Conservation (phyloP, 2,888 invertebrate genomes). For the Allacma fusca region DNA sequence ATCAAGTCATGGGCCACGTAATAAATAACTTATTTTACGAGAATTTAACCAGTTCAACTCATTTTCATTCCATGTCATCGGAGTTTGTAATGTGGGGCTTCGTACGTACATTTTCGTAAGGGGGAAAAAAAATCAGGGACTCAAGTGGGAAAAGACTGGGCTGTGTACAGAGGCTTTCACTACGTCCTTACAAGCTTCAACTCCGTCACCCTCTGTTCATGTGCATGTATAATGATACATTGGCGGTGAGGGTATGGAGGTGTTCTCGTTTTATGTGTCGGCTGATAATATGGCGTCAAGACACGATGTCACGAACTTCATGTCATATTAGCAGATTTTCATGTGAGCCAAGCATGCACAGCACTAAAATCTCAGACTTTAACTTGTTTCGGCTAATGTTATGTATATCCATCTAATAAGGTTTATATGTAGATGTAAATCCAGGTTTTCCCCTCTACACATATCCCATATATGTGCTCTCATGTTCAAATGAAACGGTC, state of each 20-base stretch:
- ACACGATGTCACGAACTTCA: slow-evolving; percentile 39
- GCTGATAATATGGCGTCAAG: slow-evolving; percentile 36
- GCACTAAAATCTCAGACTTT: background rate
- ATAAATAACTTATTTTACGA: slow-evolving; percentile 13
- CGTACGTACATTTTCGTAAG: no score
- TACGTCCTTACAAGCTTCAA: background rate
- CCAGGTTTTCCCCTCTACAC: background rate
- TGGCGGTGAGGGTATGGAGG: no score
- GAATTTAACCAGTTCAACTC: background rate
- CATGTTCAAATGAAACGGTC: no score
- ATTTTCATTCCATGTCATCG: background rate
- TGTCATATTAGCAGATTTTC: slow-evolving; percentile 39
- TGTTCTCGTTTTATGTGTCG: no score
- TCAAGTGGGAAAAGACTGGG: background rate
- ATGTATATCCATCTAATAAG: background rate
- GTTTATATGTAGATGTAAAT: background rate
- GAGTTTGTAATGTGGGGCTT: no score
- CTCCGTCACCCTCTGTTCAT: background rate
- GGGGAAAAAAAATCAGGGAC: background rate
- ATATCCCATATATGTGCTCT: no score
- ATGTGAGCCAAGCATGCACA: slow-evolving; percentile 30
- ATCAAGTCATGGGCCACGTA: background rate
- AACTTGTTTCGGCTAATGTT: no score
- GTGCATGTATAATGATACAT: no score
- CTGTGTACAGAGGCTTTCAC: background rate